These are phyloP conservation scores for Marasmarcha lunaedactyla DNA, from an alignment of 2,888 invertebrate species.

Conservation along the genomic window DNA sequence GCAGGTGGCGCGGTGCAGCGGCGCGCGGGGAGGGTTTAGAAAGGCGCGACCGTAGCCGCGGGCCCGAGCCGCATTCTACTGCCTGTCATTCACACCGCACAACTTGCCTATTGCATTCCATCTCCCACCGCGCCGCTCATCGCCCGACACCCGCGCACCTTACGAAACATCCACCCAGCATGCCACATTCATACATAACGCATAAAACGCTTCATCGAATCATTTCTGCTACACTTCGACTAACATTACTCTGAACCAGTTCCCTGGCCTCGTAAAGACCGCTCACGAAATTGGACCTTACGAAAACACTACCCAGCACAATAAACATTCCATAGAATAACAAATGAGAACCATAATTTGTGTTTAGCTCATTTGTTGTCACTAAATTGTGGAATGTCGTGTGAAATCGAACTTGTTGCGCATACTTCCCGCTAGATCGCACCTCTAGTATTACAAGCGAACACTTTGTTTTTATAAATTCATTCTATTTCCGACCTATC, in stretches of 20 bases:
- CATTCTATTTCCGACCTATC: slow-evolving; percentile 48
- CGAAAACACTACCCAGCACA: slow-evolving; percentile 37
- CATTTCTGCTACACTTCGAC: slow-evolving; percentile 54
- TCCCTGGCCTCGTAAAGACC: slow-evolving; percentile 53
- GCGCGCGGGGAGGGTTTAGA: slow-evolving; percentile 59
- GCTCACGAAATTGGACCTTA: slow-evolving; percentile 36
- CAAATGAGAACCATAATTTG: slow-evolving; percentile 67
- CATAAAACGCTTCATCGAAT: slow-evolving; percentile 50
- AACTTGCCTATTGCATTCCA: slow-evolving; percentile 70
- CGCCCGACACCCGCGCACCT: slow-evolving; percentile 40
- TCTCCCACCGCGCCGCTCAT: slow-evolving; percentile 53
- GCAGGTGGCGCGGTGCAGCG: slow-evolving; percentile 40
- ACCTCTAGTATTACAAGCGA: slow-evolving; percentile 58
- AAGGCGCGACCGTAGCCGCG: slow-evolving; percentile 70
- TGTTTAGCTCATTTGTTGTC: slow-evolving; percentile 71
- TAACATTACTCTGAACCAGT: slow-evolving; percentile 57
- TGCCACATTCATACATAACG: slow-evolving; percentile 40
- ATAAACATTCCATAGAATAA: slow-evolving; percentile 57
- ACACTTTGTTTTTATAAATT: slow-evolving; percentile 64
- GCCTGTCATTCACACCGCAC: slow-evolving; percentile 70
- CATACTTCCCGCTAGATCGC: slow-evolving; percentile 73
- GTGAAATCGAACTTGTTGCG: slow-evolving; percentile 67
- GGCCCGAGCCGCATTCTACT: slow-evolving; percentile 69
- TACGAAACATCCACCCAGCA: slow-evolving; percentile 37
- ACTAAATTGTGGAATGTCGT: slow-evolving; percentile 72